Base-by-base conservation (phyloP, 2,888 invertebrate species). In the Pachycephus smyrnensis region DNA sequence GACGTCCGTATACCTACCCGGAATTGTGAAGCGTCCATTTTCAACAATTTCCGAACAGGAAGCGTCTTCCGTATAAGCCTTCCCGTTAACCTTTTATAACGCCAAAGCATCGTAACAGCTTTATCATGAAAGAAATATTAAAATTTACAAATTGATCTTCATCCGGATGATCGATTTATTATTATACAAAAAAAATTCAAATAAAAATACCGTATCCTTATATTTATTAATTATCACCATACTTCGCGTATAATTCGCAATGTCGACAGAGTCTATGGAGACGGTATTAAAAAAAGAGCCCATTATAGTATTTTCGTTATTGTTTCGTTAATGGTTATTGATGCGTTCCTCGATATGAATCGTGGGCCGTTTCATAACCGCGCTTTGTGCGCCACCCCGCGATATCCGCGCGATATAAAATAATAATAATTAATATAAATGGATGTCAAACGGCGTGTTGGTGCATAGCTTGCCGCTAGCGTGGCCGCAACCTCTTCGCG, bases 361-460 rank as follows among this genome's bases (percentile, higher is more conserved):
- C 30, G 33, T 74, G 33, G 36, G 15, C 6, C 74, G 36, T 36
- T 30, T 36, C 11, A 33, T n/a, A 37, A 23, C 74, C 23, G 23
- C 23, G 74, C 35, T 23, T 33, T 36, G 74, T 30, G 74, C 74
- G 74, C 12, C 37, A 71, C 23, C 71, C 78, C 76, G 80, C 80
- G 82, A 81, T 80, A 78, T 77, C 79, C 77, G 78, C 75, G 79
- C 77, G 79, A 81, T 80, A 78, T 77, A 76, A 79, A 80, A 81
- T 80, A 80, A 82, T 81, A 79, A 80, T 78, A 79, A 82, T 82
- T 80, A 78, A 82, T 82, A 77, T 75, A 76, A 81, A 81, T 75
- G 77, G 80, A 81, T 80, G 80, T 81, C 81, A 81, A 82, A 81
- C 76, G 76, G 23, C 73, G 77, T 75, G 79, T 77, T 80, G 77